Evolutionary conservation across 2,113 vertebrate genomes (phyloP).

Genomic region (Eleginops maclovinus): DNA sequence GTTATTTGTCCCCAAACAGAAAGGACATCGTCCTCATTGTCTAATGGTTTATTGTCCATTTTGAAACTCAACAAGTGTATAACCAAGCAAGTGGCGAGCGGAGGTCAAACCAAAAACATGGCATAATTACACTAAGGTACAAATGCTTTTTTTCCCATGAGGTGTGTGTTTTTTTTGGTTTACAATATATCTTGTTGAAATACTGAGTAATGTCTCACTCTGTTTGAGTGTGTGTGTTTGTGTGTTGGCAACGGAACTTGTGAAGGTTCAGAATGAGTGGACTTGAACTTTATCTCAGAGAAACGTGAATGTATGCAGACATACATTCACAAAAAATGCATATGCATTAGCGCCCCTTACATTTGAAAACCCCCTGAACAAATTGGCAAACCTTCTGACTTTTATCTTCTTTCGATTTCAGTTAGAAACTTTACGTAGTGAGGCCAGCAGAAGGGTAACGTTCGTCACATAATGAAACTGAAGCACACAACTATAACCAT

Average conservation of each 20-base stretch:
- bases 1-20: slow-evolving; percentile 26
- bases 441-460: slow-evolving; percentile 16
- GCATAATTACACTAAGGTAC: slow-evolving; percentile 66
- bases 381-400: slow-evolving; percentile 14
- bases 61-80: slow-evolving; percentile 54
- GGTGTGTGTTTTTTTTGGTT: slow-evolving; percentile 61
- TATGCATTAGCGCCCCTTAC: slow-evolving; percentile 17
- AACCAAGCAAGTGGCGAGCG: slow-evolving; percentile 32
- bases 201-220: slow-evolving; percentile 66
- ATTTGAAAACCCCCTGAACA: slow-evolving; percentile 11
- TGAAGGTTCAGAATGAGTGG: slow-evolving; percentile 64
- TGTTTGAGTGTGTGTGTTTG: slow-evolving; percentile 39
- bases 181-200: slow-evolving; percentile 67
- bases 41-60: slow-evolving; percentile 13
- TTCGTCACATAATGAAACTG: slow-evolving; percentile 29
- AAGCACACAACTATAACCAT: slow-evolving; percentile 66
- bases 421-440: neutral
- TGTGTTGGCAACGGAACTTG: slow-evolving; percentile 45
- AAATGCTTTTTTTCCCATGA: slow-evolving; percentile 49
- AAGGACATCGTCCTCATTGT: slow-evolving; percentile 5
- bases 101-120: slow-evolving; percentile 66
- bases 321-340: slow-evolving; percentile 32
- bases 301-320: slow-evolving; percentile 41
- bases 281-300: slow-evolving; percentile 57
- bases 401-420: neutral